A percentile compares a stretch with the other conserved stretches of the same genome.
These are phyloP conservation scores for Clarias gariepinus DNA, from an alignment of 2,113 vertebrate genomes.

Conservation along the genomic window DNA sequence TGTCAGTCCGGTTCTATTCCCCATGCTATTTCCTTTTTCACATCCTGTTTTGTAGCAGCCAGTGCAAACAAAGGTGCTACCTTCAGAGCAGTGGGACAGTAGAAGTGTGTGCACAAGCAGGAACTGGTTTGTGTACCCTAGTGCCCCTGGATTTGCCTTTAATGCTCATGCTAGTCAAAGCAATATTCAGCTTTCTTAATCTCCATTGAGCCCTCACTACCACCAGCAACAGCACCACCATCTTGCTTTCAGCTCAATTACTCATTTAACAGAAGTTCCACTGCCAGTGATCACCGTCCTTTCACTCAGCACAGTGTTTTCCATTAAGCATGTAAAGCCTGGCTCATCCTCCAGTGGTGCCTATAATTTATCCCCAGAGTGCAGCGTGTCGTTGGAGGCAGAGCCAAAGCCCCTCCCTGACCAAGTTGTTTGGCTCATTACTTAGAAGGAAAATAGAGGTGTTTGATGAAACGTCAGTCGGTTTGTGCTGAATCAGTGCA, in stretches of 20 bases:
- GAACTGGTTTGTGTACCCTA: not conserved
- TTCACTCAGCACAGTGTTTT: not conserved
- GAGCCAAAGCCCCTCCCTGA: not conserved
- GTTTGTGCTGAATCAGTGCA: slow-evolving; percentile 66
- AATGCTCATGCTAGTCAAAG: slow-evolving; percentile 56
- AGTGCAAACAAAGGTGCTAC: slow-evolving; percentile 59
- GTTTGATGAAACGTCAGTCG: not conserved
- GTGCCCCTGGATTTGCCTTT: not conserved
- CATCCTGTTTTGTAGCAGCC: slow-evolving; percentile 60
- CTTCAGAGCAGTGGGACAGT: slow-evolving; percentile 1
- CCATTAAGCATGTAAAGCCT: not conserved
- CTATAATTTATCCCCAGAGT: slow-evolving; percentile 1
- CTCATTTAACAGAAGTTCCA: not conserved
- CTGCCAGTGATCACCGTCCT: not conserved
- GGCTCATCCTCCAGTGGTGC: slow-evolving; percentile 3
- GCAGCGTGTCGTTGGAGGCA: not conserved
- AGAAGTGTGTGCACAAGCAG: not conserved
- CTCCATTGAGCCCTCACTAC: not conserved
- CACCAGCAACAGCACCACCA: not conserved
- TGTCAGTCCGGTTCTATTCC: slow-evolving; percentile 27
- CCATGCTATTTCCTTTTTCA: slow-evolving; percentile 49
- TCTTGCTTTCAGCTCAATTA: not conserved
- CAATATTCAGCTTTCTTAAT: slow-evolving; percentile 53
- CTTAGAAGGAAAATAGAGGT: slow-evolving; percentile 52
- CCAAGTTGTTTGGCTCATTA: slow-evolving; percentile 56